Evolutionary conservation across 2,113 vertebrate genomes (phyloP).

Genomic region (Peromyscus maniculatus): DNA sequence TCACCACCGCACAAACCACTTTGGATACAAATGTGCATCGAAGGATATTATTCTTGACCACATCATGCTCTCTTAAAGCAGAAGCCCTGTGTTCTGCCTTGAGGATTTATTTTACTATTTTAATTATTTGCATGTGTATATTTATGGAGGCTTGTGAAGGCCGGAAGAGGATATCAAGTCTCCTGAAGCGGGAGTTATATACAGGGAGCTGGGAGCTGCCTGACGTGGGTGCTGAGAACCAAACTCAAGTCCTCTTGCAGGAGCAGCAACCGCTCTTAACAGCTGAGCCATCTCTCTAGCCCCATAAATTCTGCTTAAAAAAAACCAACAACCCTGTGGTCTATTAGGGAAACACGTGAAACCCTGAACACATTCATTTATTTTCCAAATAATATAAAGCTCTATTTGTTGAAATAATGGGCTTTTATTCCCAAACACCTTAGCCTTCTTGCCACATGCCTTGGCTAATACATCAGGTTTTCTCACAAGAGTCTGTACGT

Average conservation of each 20-base stretch:
- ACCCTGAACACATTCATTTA: constrained; percentile 51
- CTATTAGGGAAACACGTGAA: constrained; percentile 74
- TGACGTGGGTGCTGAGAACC: neutral
- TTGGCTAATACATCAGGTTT: constrained; percentile 22
- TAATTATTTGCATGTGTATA: neutral
- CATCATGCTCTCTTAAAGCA: constrained; percentile 29
- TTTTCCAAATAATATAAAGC: constrained; percentile 65
- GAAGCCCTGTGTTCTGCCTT: constrained; percentile 59
- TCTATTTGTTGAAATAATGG: constrained; percentile 64
- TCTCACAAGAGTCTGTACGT: neutral
- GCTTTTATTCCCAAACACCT: constrained; percentile 48
- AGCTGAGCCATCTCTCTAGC: neutral
- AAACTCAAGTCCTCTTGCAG: neutral
- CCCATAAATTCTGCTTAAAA: neutral
- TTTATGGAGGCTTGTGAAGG: neutral
- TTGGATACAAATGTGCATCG: constrained; percentile 66
- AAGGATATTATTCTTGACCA: constrained; percentile 74
- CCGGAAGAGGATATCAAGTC: neutral
- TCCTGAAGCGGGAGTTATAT: neutral
- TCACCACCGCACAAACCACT: constrained; percentile 71
- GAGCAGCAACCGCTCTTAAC: neutral
- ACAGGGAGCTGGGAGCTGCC: neutral
- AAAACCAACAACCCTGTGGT: neutral
- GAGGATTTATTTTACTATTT: neutral
- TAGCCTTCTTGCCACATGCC: neutral